Percentiles rank a stretch among this genome's conserved stretches.
Conservation (phyloP, 2,888 invertebrate genomes). For the Bembecia ichneumoniformis region DNA sequence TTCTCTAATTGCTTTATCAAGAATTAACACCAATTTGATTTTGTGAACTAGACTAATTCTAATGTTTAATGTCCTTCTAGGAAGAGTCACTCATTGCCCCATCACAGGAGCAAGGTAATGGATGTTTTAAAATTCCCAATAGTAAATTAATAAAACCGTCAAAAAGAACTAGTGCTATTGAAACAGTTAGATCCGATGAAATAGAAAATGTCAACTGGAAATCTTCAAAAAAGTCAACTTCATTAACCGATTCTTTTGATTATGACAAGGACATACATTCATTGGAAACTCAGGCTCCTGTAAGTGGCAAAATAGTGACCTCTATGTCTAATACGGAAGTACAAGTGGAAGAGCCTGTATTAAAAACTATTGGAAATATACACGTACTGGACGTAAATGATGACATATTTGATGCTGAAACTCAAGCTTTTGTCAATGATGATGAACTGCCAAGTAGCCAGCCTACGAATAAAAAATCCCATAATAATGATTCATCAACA, state of each 20-base stretch:
- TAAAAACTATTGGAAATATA: slow-evolving; percentile 30
- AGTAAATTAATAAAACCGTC: slow-evolving; percentile 37
- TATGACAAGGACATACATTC: slow-evolving; percentile 19
- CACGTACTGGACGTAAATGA: slow-evolving; percentile 26
- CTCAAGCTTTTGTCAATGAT: not conserved
- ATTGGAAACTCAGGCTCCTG: slow-evolving; percentile 37
- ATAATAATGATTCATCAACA: too few species aligned
- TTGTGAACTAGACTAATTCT: too few species aligned
- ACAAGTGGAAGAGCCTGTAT: slow-evolving; percentile 10
- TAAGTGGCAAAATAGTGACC: not conserved
- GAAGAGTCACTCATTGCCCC: slow-evolving; percentile 51
- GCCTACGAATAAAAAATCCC: too few species aligned
- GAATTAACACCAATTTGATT: too few species aligned
- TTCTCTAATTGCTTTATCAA: too few species aligned
- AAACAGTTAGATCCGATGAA: slow-evolving; percentile 36
- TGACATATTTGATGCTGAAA: slow-evolving; percentile 15
- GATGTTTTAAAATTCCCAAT: slow-evolving; percentile 29
- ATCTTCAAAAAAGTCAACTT: slow-evolving; percentile 44
- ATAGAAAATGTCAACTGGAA: slow-evolving; percentile 44
- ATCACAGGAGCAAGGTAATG: slow-evolving; percentile 31
- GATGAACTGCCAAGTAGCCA: too few species aligned
- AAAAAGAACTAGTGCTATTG: slow-evolving; percentile 34
- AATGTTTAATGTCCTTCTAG: slow-evolving; percentile 27
- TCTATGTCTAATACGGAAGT: slow-evolving; percentile 7
- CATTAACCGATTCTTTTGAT: slow-evolving; percentile 25